Conservation (phyloP, 2,888 invertebrate species). For the Fragum whitleyi region DNA sequence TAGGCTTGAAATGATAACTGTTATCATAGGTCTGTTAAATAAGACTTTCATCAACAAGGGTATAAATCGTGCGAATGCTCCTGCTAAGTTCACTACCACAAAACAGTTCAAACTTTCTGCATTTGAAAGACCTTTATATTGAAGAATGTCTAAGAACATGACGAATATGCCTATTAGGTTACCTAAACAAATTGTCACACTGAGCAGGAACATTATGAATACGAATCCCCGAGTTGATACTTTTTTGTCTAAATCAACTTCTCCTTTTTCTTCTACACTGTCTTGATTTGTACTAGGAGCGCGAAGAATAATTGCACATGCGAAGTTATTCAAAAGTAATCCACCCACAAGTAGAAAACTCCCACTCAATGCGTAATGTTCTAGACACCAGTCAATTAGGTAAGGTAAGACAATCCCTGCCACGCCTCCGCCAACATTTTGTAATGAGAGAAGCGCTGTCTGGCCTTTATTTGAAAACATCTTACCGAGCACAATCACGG, state of each 20-base stretch:
- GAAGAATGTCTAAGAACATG: neutral
- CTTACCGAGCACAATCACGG: slow-evolving; percentile 9
- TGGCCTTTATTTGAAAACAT: slow-evolving; percentile 1
- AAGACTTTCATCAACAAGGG: neutral
- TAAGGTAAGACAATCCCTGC: neutral
- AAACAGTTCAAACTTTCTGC: neutral
- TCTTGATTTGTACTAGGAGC: neutral
- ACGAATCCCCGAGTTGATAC: neutral
- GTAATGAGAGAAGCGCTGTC: slow-evolving; percentile 4
- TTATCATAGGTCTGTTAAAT: neutral
- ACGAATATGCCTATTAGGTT: slow-evolving; percentile 4
- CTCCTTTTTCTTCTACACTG: neutral
- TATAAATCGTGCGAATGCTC: neutral
- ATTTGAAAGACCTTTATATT: neutral
- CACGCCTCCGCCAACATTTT: neutral
- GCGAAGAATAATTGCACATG: neutral
- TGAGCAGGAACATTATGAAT: neutral
- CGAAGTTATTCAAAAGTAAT: slow-evolving; percentile 6
- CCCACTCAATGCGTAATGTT: neutral
- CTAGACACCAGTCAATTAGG: neutral
- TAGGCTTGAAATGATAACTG: neutral
- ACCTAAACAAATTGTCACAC: neutral
- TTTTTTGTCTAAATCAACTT: neutral
- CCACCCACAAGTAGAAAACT: neutral
- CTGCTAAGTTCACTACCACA: neutral